A percentile compares a stretch with the other conserved stretches of the same genome.
Conservation (phyloP, 2,888 invertebrate species). For the Barypeithes pellucidus region DNA sequence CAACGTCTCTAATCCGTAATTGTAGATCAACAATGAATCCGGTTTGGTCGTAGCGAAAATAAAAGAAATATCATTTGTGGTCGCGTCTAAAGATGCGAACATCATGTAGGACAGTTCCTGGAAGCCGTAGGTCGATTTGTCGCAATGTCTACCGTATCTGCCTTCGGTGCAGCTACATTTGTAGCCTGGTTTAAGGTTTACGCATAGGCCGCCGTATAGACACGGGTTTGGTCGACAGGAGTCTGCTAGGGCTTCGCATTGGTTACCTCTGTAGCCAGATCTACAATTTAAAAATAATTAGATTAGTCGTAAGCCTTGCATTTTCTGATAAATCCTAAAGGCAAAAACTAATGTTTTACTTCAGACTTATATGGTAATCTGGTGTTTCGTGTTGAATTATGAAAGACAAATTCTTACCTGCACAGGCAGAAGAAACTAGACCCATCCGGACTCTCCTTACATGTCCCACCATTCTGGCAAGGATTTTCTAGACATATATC, state of each 20-base stretch:
- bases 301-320: neutral
- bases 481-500: conserved; percentile 90
- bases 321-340: too few species aligned
- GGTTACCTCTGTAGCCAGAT: conserved; percentile 92
- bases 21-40: conserved; percentile 91
- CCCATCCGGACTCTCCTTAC: conserved; percentile 89
- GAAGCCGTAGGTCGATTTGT: conserved; percentile 92
- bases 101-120: conserved; percentile 91
- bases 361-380: too few species aligned
- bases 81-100: conserved; percentile 88
- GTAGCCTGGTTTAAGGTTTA: conserved; percentile 90
- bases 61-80: conserved; percentile 92
- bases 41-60: conserved; percentile 92
- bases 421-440: conserved; percentile 94
- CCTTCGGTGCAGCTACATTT: conserved; percentile 90
- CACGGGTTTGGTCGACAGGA: conserved; percentile 96
- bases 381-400: too few species aligned
- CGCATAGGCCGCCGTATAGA: conserved; percentile 89
- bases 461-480: conserved; percentile 93
- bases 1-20: conserved; percentile 90
- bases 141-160: conserved; percentile 92
- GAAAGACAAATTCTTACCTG: conserved; percentile 59
- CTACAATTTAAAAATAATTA: conserved; percentile 63
- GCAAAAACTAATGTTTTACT: too few species aligned
- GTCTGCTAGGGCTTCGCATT: conserved; percentile 91